phyloP scores from a whole-genome alignment of 2,797 vertebrate genomes.

The Euthynnus affinis region DNA sequence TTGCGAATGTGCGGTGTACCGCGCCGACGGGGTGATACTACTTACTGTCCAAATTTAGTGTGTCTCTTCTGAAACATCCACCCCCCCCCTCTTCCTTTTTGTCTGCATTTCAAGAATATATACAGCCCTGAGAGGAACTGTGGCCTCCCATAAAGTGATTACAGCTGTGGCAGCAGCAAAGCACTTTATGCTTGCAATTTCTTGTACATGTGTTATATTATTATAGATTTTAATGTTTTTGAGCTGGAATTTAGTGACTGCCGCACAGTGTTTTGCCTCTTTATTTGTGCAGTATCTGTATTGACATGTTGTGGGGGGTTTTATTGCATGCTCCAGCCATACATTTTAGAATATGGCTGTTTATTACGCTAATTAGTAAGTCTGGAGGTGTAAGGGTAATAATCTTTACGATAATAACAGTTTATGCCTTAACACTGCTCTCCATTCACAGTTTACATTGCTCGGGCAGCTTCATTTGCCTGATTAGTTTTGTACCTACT shows the following conservation, averaged over 20 bases:
- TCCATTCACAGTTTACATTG: conserved; percentile 75
- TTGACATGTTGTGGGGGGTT: conserved; percentile 66
- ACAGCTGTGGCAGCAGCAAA: conserved; percentile 74
- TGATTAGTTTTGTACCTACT: conserved; percentile 81
- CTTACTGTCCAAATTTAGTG: conserved; percentile 91
- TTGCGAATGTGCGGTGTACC: conserved; percentile 90
- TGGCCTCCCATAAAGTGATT: conserved; percentile 81
- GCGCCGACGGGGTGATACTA: conserved; percentile 89
- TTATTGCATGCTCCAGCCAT: conserved; percentile 72
- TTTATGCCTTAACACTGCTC: conserved; percentile 79
- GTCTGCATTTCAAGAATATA: conserved; percentile 79
- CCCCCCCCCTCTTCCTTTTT: conserved; percentile 55
- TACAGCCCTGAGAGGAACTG: conserved; percentile 70
- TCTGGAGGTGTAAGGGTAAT: conserved; percentile 84
- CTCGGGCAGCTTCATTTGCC: conserved; percentile 79
- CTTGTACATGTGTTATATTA: conserved; percentile 60
- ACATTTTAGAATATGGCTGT: conserved; percentile 80
- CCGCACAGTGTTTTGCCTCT: conserved; percentile 50
- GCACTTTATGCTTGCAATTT: conserved; percentile 60
- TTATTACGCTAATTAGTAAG: conserved; percentile 83
- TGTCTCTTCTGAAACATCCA: conserved; percentile 81
- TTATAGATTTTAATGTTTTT: conserved; percentile 70
- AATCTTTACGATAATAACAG: conserved; percentile 85
- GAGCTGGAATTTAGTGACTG: conserved; percentile 62
- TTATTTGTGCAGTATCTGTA: conserved; percentile 60